A percentile compares a stretch with the other conserved stretches of the same genome.
phyloP scores from a whole-genome alignment of 2,888 invertebrate genomes.

The Melolontha melolontha region DNA sequence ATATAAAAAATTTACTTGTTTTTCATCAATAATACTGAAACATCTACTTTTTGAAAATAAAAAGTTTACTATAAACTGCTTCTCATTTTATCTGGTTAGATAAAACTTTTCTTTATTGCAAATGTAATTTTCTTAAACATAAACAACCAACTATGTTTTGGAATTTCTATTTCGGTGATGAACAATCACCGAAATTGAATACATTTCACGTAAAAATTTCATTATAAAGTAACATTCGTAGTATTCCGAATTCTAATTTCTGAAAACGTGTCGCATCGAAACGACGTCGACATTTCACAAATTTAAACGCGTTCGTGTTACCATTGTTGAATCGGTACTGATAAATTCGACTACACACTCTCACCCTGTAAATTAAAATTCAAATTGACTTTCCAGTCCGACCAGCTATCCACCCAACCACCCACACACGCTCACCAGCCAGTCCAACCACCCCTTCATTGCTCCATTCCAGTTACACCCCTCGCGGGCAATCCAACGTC shows the following conservation, averaged over 20 bases:
- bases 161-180: constrained; percentile 5
- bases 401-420: constrained; percentile 12
- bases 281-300: constrained; percentile 31
- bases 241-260: constrained; percentile 27
- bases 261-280: constrained; percentile 19
- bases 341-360: constrained; percentile 60
- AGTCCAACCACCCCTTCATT: constrained; percentile 47
- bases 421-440: constrained; percentile 37
- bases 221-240: constrained; percentile 14
- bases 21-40: too few relatives aligned
- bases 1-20: too few relatives aligned
- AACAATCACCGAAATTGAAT: too few relatives aligned
- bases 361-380: constrained; percentile 66
- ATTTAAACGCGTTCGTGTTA: constrained; percentile 32
- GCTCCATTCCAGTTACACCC: constrained; percentile 50
- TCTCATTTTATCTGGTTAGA: too few relatives aligned
- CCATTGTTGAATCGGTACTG: constrained; percentile 55
- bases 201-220: constrained; percentile 16
- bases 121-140: too few relatives aligned
- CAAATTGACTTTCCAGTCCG: constrained; percentile 61
- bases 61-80: too few relatives aligned
- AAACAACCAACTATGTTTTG: background rate
- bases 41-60: too few relatives aligned
- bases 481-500: constrained; percentile 59
- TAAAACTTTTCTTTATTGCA: background rate